Evolutionary conservation across 2,888 invertebrate genomes (phyloP), one percentile per base, ranked within the genome.

Genomic region (Melanargia galathea): DNA sequence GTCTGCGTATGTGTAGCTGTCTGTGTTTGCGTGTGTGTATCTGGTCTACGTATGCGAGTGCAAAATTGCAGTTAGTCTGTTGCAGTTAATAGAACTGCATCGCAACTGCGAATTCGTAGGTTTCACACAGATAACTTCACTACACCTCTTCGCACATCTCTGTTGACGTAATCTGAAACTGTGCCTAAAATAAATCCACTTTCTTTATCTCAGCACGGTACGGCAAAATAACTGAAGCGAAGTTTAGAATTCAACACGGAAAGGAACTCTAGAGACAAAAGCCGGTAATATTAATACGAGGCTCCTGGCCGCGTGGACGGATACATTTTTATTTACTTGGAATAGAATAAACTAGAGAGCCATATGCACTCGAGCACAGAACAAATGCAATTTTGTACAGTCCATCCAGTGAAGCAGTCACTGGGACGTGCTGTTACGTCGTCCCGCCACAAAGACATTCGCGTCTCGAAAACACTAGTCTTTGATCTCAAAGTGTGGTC

Each of bases 401-500:
- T 16, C 55, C 11, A 16, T 8, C 24, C 24, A 24, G 24, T 4
- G 24, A 55, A 35, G 16, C n/a, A 30, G n/a, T n/a, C n/a, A n/a
- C n/a, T n/a, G 11, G 38, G 43, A 45, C 11, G 45, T 45, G 52
- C 35, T 52, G 56, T 57, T 57, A 20, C 26, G 18, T 57, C 45
- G 20, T 45, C 33, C 18, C 45, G n/a, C 45, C n/a, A 57, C 57
- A 62, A 62, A 62, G 61, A 56, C 55, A 18, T 54, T 49, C 55
- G n/a, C 48, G n/a, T 48, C 55, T 62, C 55, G 30, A 38, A 40
- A 48, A 55, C 38, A 26, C 54, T 35, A 38, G 59, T 63, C 63
- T 63, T 63, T 63, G 63, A 63, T 63, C 48, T 55, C 63, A 24
- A 61, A 61, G 55, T 54, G 45, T 48, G 57, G 54, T 54, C 61